A percentile compares a stretch with the other conserved stretches of the same genome.
These are phyloP conservation scores for Sylvia atricapilla DNA, from an alignment of 2,113 vertebrate genomes.

Conservation along the genomic window DNA sequence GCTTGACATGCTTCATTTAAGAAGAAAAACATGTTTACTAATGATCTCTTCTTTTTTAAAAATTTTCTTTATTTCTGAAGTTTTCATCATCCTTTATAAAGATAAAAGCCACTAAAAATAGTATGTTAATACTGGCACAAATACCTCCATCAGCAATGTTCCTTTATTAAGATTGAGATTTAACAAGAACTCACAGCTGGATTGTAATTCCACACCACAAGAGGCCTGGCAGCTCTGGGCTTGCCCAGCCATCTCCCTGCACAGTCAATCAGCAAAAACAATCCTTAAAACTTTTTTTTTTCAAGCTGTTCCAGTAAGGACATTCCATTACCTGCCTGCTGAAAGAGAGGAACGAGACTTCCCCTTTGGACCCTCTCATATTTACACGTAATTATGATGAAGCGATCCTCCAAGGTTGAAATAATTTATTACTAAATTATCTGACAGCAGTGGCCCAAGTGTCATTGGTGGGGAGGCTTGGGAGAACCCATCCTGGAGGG, in stretches of 20 bases:
- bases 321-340: not conserved
- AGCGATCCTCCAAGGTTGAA: not conserved
- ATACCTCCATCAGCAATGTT: not conserved
- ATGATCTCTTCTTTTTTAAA: not conserved
- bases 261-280: not conserved
- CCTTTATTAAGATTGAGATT: not conserved
- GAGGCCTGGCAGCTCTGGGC: not conserved
- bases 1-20: not conserved
- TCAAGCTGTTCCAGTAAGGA: not conserved
- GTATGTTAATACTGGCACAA: constrained; percentile 15
- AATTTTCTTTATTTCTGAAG: not conserved
- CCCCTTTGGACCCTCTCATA: not conserved
- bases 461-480: constrained; percentile 79
- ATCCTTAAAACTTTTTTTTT: not conserved
- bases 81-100: constrained; percentile 5
- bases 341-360: not conserved
- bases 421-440: not conserved
- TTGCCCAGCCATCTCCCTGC: not conserved
- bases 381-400: rapidly evolving
- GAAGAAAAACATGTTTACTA: constrained; percentile 16
- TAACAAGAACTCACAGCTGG: not conserved
- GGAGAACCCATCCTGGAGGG: constrained; percentile 89
- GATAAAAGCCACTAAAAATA: constrained; percentile 25
- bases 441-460: constrained; percentile 85
- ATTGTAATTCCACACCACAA: not conserved